These are phyloP conservation scores for Lethrus apterus DNA, from an alignment of 1,140 invertebrate species.

Conservation along the genomic window DNA sequence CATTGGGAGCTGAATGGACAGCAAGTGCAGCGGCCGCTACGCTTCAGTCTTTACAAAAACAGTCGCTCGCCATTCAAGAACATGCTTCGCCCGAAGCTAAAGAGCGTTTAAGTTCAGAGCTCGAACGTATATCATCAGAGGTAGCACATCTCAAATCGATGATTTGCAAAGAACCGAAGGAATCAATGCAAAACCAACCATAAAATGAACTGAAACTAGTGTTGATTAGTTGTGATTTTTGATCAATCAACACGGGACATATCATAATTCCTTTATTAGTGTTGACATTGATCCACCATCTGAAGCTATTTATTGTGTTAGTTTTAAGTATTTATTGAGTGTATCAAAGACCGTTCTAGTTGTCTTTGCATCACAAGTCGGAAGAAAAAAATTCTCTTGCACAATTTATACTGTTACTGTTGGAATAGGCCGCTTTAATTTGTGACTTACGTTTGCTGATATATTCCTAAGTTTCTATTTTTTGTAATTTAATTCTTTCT, in stretches of 20 bases:
- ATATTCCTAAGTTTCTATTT: conserved; percentile 30
- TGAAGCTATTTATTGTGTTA: conserved; percentile 38
- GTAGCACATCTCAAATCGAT: conserved; percentile 79
- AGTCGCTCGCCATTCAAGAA: conserved; percentile 41
- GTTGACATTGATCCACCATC: too few relatives aligned
- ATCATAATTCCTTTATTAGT: conserved; percentile 18
- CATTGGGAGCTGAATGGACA: conserved; percentile 64
- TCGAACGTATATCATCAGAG: conserved; percentile 82
- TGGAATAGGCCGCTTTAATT: conserved; percentile 11
- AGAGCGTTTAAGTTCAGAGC: conserved; percentile 73
- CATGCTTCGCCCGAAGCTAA: conserved; percentile 51
- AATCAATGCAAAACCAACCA: not conserved
- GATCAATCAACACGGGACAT: conserved; percentile 9
- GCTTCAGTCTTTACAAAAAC: conserved; percentile 37
- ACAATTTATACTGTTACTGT: too few relatives aligned
- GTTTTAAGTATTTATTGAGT: conserved; percentile 39
- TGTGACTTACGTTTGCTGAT: conserved; percentile 29
- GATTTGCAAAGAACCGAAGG: conserved; percentile 25
- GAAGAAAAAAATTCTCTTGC: conserved; percentile 4
- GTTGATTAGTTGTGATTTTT: conserved; percentile 28
- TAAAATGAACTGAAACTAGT: conserved; percentile 1
- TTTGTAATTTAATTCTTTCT: conserved; percentile 22
- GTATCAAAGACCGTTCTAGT: too few relatives aligned
- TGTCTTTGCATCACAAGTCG: not conserved
- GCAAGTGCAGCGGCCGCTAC: conserved; percentile 37